Evolutionary conservation across 2,888 invertebrate species (phyloP), one percentile per base, ranked within the genome.

Genomic region (Cryptus armator): DNA sequence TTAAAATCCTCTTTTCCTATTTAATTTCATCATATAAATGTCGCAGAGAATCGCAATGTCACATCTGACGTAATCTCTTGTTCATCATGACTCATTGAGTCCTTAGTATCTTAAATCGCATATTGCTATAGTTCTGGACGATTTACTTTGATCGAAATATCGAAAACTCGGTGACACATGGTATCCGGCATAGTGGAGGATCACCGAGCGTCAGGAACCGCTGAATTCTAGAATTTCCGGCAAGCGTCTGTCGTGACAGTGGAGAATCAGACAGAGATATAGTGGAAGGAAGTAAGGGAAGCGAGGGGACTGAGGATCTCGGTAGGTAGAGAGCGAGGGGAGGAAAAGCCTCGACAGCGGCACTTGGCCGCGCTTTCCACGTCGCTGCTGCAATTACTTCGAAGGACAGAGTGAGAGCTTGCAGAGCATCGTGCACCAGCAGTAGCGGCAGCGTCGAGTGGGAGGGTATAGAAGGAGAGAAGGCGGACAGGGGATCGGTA

Each of bases 281-380:
- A 75, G 24, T 24, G 66, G 24, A 32, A 44, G 19, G 53, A 75
- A 71, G 37, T 37, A 37, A 37, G 74, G 59, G 51, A 68, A 67
- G 83, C 46, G n/a, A 53, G 19, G 66, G 56, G 64, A n/a, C 53
- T 19, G 37, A 46, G 64, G 44, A 16, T 37, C 43, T 14, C 51
- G 16, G 72, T 32, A 72, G 32, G 24, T 19, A 70, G 62, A 53
- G 68, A 44, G 51, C 19, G 67, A 64, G 59, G n/a, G 14, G 51
- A 51, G 68, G 53, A 72, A 70, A 48, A 78, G 81, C 72, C 72
- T 78, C 81, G 77, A 82, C 81, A 82, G 78, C 82, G 85, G 81
- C 81, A 79, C 85, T 85, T 82, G 79, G 81, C 81, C 81, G 78
- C 66, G 81, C 82, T 82, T 85, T 85, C 81, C 75, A 79, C 85